A percentile compares a stretch with the other conserved stretches of the same genome.
Conservation (phyloP, 2,113 vertebrate genomes). For the Serinus canaria region DNA sequence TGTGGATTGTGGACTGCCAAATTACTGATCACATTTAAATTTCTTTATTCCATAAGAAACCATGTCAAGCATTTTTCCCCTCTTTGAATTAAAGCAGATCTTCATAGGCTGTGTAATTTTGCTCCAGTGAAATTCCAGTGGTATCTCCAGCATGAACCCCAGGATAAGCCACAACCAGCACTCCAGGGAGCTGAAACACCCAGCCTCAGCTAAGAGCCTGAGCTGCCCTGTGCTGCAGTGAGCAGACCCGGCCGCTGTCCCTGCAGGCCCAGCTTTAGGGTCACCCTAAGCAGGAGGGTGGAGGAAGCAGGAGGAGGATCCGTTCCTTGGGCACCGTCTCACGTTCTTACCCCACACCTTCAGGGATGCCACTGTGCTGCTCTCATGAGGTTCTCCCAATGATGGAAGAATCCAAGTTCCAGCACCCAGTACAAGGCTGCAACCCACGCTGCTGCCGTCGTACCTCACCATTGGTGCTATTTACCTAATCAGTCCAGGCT, state of each 20-base stretch:
- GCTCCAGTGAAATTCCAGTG: background rate
- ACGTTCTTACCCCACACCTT: accelerated
- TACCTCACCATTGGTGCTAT: background rate
- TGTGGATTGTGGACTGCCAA: background rate
- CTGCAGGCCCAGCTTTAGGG: background rate
- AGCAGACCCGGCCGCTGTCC: accelerated
- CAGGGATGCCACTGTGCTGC: background rate
- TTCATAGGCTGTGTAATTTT: accelerated
- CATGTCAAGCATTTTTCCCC: background rate
- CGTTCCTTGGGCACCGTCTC: accelerated
- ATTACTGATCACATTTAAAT: background rate
- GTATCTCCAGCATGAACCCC: background rate
- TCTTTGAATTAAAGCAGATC: background rate
- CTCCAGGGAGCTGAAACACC: background rate
- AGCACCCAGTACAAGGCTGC: background rate
- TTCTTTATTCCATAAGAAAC: background rate
- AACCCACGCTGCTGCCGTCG: background rate
- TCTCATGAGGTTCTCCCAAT: background rate
- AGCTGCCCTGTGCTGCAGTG: background rate
- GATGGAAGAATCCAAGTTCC: background rate
- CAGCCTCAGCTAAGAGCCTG: background rate
- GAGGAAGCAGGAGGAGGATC: background rate
- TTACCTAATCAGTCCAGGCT: background rate
- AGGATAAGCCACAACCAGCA: background rate
- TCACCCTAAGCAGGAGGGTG: background rate